Base-by-base conservation (phyloP, 2,113 vertebrate genomes). In the Acanthisitta chloris region DNA sequence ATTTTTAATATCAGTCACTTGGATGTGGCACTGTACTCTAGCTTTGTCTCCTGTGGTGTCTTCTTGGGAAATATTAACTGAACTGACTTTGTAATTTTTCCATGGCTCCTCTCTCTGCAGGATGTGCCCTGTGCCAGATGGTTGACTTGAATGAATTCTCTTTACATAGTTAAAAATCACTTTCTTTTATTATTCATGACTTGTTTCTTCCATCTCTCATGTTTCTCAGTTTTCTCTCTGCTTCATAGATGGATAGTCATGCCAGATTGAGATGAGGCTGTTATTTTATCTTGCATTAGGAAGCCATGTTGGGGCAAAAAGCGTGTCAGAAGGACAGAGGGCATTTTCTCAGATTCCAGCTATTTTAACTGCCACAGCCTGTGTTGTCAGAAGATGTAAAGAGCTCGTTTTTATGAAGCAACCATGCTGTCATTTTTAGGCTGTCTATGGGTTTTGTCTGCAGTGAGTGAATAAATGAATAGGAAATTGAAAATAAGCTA, bases 111-210 rank as follows among this genome's bases (percentile, higher is more conserved):
- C 70, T 95, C 78, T 94, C 92, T 82, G 94, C 95, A 96, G 92
- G 95, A 95, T 89, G 87, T 92, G 66, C 88, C 92, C 90, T 40
- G 52, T 94, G 94, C 95, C 96, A 94, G 93, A 94, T 96, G 92
- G 95, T 94, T 93, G 92, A 95, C 90, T 97, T 95, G 96, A 95
- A 90, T 88, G 86, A 88, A 93, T 95, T 91, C 88, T 96, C 92
- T 96, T 96, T 87, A 86, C 90, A 89, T 86, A 85, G 77, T 89
- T 86, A 95, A 96, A 96, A 96, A 94, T 95, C 91, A 84, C 82
- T 94, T 93, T 92, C 92, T 90, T 96, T 94, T 93, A 95, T 97
- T 96, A 93, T 96, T 96, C 92, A 94, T 95, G 38, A 89, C 92
- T 94, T 86, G 80, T 92, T 96, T 92, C 95, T 96, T 97, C 90